A percentile compares a stretch with the other conserved stretches of the same genome.
Conservation (phyloP, 2,888 invertebrate genomes). For the Eristalis tenax region DNA sequence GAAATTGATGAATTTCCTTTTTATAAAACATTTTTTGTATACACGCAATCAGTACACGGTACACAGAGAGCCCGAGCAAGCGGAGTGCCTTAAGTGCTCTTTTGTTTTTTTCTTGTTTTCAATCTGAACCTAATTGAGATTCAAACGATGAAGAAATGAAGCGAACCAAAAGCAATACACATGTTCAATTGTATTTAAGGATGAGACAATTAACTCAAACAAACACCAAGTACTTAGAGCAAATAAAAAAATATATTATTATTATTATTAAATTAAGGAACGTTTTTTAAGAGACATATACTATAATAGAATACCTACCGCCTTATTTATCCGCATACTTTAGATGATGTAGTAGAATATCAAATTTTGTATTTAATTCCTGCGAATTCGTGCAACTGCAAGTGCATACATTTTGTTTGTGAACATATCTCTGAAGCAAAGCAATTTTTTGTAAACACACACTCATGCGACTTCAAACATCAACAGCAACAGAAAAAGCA, state of each 20-base stretch:
- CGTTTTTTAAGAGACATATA: conserved; percentile 32
- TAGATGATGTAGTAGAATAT: conserved; percentile 20
- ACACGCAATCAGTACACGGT: conserved; percentile 18
- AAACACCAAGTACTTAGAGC: conserved; percentile 63
- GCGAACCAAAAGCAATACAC: conserved; percentile 58
- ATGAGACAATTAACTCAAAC: conserved; percentile 18
- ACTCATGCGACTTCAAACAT: neutral
- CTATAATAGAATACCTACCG: conserved; percentile 45
- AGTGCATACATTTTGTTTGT: neutral
- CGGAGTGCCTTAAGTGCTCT: conserved; percentile 69
- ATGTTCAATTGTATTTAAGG: conserved; percentile 60
- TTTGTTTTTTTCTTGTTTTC: conserved; percentile 42
- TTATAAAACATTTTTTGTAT: conserved; percentile 14
- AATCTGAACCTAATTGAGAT: neutral
- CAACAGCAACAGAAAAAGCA: neutral
- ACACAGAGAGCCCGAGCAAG: conserved; percentile 40
- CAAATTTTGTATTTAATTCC: conserved; percentile 23
- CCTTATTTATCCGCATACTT: conserved; percentile 57
- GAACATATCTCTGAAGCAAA: conserved; percentile 25
- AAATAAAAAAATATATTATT: neutral
- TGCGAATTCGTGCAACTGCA: neutral
- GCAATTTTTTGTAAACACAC: neutral
- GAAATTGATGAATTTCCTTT: conserved; percentile 23
- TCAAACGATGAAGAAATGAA: conserved; percentile 1
- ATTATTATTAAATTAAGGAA: conserved; percentile 9